Evolutionary conservation across 1,140 invertebrate species (phyloP).

Genomic region (Solenopsis fugax): DNA sequence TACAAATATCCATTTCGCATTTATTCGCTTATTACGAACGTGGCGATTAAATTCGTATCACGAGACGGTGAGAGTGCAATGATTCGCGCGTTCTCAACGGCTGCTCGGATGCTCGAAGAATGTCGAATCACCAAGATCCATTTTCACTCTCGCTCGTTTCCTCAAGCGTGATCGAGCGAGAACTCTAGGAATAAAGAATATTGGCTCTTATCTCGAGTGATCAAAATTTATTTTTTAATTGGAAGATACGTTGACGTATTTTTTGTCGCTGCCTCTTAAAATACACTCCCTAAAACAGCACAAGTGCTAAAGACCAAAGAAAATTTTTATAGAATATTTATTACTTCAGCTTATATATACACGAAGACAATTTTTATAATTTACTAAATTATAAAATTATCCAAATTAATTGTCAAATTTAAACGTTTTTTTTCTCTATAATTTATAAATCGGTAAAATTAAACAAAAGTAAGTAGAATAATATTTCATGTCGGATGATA

Average conservation of each 20-base stretch:
- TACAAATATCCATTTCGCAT: not conserved
- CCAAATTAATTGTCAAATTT: not conserved
- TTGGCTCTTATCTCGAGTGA: not conserved
- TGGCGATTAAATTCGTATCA: slow-evolving; percentile 45
- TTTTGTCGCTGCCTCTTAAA: not conserved
- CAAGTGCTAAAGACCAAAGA: not conserved
- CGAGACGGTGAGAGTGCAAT: slow-evolving; percentile 45
- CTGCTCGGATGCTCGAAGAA: slow-evolving; percentile 9
- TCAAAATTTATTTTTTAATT: not conserved
- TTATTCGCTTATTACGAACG: slow-evolving; percentile 15
- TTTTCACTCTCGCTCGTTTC: slow-evolving; percentile 53
- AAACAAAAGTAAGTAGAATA: not conserved
- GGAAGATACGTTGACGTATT: not conserved
- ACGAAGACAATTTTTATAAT: not conserved
- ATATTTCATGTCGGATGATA: not conserved
- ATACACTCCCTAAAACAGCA: not conserved
- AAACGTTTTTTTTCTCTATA: not conserved
- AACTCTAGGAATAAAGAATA: slow-evolving; percentile 24
- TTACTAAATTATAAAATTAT: not conserved
- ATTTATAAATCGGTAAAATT: not conserved
- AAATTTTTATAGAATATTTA: not conserved
- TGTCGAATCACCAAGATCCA: slow-evolving; percentile 44
- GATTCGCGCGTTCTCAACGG: slow-evolving; percentile 49
- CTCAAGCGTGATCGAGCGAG: slow-evolving; percentile 24
- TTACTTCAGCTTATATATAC: too few relatives aligned